Evolutionary conservation across 2,888 invertebrate genomes (phyloP).

Genomic region (Clusia tigrina): DNA sequence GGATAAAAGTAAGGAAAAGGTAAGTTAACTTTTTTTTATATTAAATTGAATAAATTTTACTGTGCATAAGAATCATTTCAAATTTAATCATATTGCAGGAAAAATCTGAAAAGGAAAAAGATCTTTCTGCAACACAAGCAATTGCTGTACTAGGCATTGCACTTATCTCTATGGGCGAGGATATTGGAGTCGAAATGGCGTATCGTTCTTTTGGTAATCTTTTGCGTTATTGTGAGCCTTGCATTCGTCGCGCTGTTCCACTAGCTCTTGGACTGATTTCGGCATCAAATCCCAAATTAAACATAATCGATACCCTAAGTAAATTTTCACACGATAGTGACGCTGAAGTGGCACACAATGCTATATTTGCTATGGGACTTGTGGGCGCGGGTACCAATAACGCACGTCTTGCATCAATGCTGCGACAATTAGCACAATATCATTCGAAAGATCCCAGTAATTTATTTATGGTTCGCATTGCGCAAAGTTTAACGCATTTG

Average conservation of each 20-base stretch:
- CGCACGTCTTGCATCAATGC: constrained; percentile 94
- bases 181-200: constrained; percentile 98
- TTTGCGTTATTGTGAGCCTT: constrained; percentile 96
- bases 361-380: constrained; percentile 98
- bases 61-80: neutral
- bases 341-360: constrained; percentile 96
- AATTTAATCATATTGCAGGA: constrained; percentile 18
- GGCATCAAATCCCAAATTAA: constrained; percentile 94
- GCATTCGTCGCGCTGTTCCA: constrained; percentile 95
- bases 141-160: constrained; percentile 98
- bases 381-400: constrained; percentile 91
- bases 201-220: constrained; percentile 93
- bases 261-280: constrained; percentile 95
- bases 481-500: constrained; percentile 95
- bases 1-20: constrained; percentile 57
- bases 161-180: constrained; percentile 98
- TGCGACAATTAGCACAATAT: constrained; percentile 95
- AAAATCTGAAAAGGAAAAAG: constrained; percentile 72
- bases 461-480: constrained; percentile 96
- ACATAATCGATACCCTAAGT: constrained; percentile 95
- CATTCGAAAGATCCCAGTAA: constrained; percentile 98
- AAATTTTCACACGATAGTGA: constrained; percentile 99
- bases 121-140: constrained; percentile 89
- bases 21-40: too few species aligned
- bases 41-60: neutral